Percentiles rank a stretch among this genome's conserved stretches.
Conservation (phyloP, 1,140 invertebrate species). For the Harlomillsia oculata region DNA sequence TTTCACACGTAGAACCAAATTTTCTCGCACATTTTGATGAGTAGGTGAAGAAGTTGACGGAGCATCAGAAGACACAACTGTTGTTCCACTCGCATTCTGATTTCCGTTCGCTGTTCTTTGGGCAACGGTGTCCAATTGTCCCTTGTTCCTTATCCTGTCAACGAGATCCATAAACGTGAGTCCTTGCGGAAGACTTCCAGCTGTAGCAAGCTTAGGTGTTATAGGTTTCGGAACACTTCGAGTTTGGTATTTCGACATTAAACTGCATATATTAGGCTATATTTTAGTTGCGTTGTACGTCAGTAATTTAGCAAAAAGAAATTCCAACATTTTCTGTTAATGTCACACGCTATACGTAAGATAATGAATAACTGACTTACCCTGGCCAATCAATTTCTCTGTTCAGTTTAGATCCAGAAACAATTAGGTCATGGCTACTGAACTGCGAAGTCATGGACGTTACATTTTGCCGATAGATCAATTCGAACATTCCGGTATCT, state of each 20-base stretch:
- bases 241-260: slow-evolving; percentile 25
- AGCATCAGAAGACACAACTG: too few relatives aligned
- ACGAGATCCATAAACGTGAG: slow-evolving; percentile 30
- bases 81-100: too few relatives aligned
- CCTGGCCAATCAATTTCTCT: slow-evolving; percentile 33
- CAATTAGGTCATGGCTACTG: slow-evolving; percentile 62
- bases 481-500: slow-evolving; percentile 75
- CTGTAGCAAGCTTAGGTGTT: background rate
- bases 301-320: too few relatives aligned
- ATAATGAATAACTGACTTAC: slow-evolving; percentile 7
- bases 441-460: slow-evolving; percentile 56
- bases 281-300: too few relatives aligned
- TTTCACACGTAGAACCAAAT: background rate
- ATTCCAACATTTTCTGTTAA: too few relatives aligned
- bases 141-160: slow-evolving; percentile 11
- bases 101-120: too few relatives aligned
- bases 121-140: background rate
- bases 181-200: slow-evolving; percentile 1
- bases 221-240: background rate
- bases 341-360: too few relatives aligned
- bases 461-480: slow-evolving; percentile 60
- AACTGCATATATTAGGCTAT: too few relatives aligned
- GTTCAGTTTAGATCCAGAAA: slow-evolving; percentile 52
- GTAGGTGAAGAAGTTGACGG: too few relatives aligned
- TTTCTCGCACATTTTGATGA: too few relatives aligned